These are phyloP conservation scores for Sitta europaea DNA, from an alignment of 2,113 vertebrate genomes.

Conservation along the genomic window DNA sequence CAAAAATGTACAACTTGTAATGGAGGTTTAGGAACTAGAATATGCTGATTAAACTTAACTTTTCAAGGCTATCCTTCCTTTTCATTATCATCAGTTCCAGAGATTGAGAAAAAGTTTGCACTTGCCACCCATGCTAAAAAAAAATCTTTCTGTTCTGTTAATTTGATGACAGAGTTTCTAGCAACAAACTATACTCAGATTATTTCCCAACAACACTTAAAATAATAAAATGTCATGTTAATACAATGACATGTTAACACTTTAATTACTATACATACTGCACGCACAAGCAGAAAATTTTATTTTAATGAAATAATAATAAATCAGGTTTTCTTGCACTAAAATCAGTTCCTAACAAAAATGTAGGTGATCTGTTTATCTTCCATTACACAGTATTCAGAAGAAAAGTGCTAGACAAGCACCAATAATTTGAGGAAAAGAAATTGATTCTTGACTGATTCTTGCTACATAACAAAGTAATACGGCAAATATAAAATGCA, in stretches of 20 bases:
- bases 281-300: neutral
- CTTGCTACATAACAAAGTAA: neutral
- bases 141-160: neutral
- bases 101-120: neutral
- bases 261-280: neutral
- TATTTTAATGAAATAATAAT: neutral
- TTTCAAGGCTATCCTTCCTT: neutral
- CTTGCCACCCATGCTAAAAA: neutral
- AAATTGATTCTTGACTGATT: fast-evolving
- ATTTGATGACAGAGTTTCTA: neutral
- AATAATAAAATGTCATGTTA: neutral
- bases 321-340: neutral
- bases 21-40: neutral
- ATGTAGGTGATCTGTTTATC: neutral
- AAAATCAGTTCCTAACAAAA: neutral
- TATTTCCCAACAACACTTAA: neutral
- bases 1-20: neutral
- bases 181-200: neutral
- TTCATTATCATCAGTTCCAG: neutral
- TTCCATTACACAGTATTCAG: neutral
- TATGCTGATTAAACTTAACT: neutral
- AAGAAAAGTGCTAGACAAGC: neutral
- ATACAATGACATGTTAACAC: neutral
- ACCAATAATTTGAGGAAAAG: neutral
- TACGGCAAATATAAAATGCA: neutral